phyloP scores from a whole-genome alignment of 2,797 vertebrate genomes.

The Hyperoplus immaculatus region DNA sequence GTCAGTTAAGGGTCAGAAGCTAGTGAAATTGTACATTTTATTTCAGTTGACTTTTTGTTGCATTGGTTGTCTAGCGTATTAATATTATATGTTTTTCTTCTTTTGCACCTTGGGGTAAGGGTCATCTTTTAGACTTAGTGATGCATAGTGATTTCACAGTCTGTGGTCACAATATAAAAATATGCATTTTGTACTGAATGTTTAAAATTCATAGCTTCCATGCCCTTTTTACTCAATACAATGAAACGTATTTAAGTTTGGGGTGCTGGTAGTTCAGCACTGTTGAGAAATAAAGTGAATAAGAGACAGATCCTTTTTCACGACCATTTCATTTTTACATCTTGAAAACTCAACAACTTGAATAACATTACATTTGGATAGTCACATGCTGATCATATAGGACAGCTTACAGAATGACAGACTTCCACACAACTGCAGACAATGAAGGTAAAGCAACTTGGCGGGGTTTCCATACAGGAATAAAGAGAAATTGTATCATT shows the following conservation, averaged over 20 bases:
- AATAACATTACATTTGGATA: slow-evolving; percentile 32
- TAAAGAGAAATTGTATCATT: not conserved
- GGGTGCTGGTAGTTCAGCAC: slow-evolving; percentile 51
- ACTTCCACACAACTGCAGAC: slow-evolving; percentile 5
- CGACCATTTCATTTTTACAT: slow-evolving; percentile 52
- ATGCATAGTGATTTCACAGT: slow-evolving; percentile 5
- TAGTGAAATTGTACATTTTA: not conserved
- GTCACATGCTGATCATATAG: not conserved
- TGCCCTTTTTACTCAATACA: slow-evolving; percentile 44
- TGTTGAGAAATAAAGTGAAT: slow-evolving; percentile 48
- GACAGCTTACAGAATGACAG: not conserved
- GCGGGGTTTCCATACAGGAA: not conserved
- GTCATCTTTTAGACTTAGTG: not conserved
- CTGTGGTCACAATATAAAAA: not conserved
- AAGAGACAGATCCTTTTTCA: slow-evolving; percentile 46
- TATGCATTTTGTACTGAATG: slow-evolving; percentile 2
- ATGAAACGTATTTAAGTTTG: slow-evolving; percentile 64
- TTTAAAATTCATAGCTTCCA: slow-evolving; percentile 38
- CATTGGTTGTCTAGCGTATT: not conserved
- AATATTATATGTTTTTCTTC: not conserved
- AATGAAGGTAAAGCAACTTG: slow-evolving; percentile 5
- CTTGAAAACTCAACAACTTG: slow-evolving; percentile 47
- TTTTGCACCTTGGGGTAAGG: not conserved
- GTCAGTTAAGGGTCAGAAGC: not conserved
- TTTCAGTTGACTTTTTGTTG: not conserved